Evolutionary conservation across 1,140 invertebrate genomes (phyloP), one percentile per base, ranked within the genome.

Genomic region (Brachionus rubens): DNA sequence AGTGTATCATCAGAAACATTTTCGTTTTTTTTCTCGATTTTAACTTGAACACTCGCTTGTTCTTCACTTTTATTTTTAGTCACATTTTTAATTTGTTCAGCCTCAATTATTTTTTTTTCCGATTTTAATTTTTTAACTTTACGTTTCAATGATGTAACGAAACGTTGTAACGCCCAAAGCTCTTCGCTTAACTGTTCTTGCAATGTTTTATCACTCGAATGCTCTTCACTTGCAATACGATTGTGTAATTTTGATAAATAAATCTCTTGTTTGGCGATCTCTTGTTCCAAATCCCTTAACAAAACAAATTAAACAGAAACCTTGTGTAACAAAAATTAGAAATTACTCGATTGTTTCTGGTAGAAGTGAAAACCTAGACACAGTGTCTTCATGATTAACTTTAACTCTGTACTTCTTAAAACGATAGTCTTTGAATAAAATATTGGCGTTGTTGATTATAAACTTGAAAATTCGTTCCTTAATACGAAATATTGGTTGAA

Each of bases 61-160:
- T 47, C 62, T 10, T 50, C 65, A 50, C 43, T 70, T 70, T 47
- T 70, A 28, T 26, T n/a, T 19, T 50, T 70, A 16, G 16, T 16
- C 30, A 59, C 36, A 30, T 36, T 59, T 59, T 59, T 59, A 59
- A 59, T 70, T 70, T 70, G 47, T 21, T 50, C 65, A 2, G 65
- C 41, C 46, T 70, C 43, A n/a, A 30, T 16, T n/a, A 46, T 50
- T 47, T 72, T 72, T 40, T 40, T 54, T 30, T 72, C 46, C 10
- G 68, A 72, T 50, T 72, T 72, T 14, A 72, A 50, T 24, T 72
- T 54, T 72, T 72, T 46, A 26, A 75, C 48, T 46, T 75, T 75
- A 16, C 72, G 50, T 19, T 75, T 75, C 1, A 75, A 21, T n/a
- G 72, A 54, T 28, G 72, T 75, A 19, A 75, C 72, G 21, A 36